Evolutionary conservation across 2,113 vertebrate genomes (phyloP).

Genomic region (Gymnobelideus leadbeateri): DNA sequence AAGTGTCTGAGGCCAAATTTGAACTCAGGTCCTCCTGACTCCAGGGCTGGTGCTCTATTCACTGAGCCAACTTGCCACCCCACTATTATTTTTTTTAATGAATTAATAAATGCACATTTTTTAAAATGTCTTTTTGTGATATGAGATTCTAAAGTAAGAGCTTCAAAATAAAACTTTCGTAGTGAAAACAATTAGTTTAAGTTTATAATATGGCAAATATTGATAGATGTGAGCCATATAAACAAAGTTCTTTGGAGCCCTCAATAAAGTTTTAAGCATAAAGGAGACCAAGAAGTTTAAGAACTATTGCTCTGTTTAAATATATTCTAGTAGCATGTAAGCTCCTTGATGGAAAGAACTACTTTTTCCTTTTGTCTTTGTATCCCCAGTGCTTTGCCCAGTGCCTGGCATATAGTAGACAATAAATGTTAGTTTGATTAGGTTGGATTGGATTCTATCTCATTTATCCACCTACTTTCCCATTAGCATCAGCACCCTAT

Average conservation of each 20-base stretch:
- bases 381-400: not conserved
- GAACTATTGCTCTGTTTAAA: not conserved
- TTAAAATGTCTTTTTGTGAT: not conserved
- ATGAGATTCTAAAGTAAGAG: too few relatives aligned
- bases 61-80: too few relatives aligned
- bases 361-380: not conserved
- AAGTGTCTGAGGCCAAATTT: too few relatives aligned
- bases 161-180: too few relatives aligned
- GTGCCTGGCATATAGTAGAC: not conserved
- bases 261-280: not conserved
- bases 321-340: not conserved
- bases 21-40: too few relatives aligned
- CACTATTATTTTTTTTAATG: too few relatives aligned
- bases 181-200: not conserved
- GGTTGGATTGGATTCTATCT: not conserved
- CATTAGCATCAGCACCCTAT: not conserved
- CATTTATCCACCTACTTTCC: not conserved
- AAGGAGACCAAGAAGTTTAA: not conserved
- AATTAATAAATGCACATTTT: not conserved
- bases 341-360: not conserved
- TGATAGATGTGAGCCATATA: not conserved
- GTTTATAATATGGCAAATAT: not conserved
- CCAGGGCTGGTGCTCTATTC: too few relatives aligned
- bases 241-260: not conserved
- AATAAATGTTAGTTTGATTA: not conserved